phyloP scores from a whole-genome alignment of 2,113 vertebrate genomes.

The Mobula birostris region DNA sequence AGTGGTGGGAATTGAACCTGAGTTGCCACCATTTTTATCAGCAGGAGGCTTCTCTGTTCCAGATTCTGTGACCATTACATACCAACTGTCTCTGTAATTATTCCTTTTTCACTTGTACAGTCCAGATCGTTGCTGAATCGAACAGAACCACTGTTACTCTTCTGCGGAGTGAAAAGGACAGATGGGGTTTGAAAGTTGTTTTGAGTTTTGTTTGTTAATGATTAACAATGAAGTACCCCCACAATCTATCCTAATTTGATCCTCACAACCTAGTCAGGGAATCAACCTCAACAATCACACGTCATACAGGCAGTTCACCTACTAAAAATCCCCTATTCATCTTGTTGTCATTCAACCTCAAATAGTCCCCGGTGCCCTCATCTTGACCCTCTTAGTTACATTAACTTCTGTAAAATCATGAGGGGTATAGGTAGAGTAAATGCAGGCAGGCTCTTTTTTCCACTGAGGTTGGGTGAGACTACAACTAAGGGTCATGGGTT shows the following conservation, averaged over 20 bases:
- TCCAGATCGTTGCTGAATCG: background rate
- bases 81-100: background rate
- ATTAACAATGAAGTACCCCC: background rate
- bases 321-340: background rate
- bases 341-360: background rate
- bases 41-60: background rate
- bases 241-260: background rate
- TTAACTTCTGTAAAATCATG: no score
- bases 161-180: background rate
- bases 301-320: no score
- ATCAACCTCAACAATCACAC: background rate
- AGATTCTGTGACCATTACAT: background rate
- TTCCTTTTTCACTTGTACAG: background rate
- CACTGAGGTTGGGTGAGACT: no score
- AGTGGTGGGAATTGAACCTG: no score
- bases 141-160: background rate
- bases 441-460: no score
- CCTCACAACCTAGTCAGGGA: background rate
- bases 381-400: background rate
- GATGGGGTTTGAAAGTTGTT: background rate
- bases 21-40: background rate
- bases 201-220: background rate
- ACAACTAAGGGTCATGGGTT: no score
- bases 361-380: background rate
- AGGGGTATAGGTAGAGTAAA: no score